These are phyloP conservation scores for Nomada lathburiana DNA, from an alignment of 2,888 invertebrate genomes.

Conservation along the genomic window DNA sequence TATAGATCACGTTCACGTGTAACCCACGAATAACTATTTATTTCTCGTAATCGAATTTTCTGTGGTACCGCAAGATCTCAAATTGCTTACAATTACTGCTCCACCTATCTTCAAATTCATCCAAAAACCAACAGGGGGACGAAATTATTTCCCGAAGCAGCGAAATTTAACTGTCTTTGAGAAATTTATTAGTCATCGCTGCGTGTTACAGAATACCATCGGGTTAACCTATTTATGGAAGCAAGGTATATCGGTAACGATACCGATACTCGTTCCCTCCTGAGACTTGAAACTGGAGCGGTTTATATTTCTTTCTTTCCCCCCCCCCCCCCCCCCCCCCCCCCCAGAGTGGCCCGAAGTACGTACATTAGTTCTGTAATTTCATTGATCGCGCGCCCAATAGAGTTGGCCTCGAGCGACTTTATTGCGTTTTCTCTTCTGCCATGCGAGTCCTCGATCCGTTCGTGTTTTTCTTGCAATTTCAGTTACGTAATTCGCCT, in stretches of 20 bases:
- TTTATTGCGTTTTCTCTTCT: slow-evolving; percentile 50
- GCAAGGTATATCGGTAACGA: slow-evolving; percentile 21
- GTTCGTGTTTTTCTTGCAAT: slow-evolving; percentile 51
- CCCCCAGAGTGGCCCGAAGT: slow-evolving; percentile 3
- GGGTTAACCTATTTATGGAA: slow-evolving; percentile 53
- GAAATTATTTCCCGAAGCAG: not conserved
- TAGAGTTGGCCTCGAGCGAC: slow-evolving; percentile 47
- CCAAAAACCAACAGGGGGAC: not conserved
- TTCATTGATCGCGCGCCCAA: slow-evolving; percentile 53
- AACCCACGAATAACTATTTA: not conserved
- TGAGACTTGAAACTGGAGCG: slow-evolving; percentile 37
- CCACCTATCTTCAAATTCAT: not conserved
- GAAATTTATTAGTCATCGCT: slow-evolving; percentile 23
- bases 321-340: not conserved
- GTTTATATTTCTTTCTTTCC: slow-evolving; percentile 21
- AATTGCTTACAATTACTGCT: not conserved
- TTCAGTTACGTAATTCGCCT: slow-evolving; percentile 49
- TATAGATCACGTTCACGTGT: too few relatives aligned
- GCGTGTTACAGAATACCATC: slow-evolving; percentile 35
- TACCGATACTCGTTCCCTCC: slow-evolving; percentile 32
- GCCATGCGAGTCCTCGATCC: slow-evolving; percentile 29
- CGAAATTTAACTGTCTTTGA: slow-evolving; percentile 8
- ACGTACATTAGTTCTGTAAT: slow-evolving; percentile 48
- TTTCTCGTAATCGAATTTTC: not conserved
- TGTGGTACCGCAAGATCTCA: not conserved